Conservation (phyloP, 2,113 vertebrate species). For the Triplophysa tibetana region DNA sequence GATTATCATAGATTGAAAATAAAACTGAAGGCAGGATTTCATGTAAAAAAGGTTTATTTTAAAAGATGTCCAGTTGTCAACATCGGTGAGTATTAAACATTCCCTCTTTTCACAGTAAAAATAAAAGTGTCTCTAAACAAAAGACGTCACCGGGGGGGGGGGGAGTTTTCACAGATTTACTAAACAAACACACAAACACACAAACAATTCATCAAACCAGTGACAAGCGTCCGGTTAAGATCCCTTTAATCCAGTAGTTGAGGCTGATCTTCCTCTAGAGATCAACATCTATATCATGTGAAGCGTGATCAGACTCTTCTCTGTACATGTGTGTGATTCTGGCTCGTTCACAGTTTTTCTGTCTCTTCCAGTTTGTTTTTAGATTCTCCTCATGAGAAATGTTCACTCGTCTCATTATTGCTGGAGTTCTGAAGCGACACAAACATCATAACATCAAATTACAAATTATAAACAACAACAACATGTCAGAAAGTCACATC, state of each 20-base stretch:
- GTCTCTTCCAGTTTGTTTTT: neutral
- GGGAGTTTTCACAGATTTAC: neutral
- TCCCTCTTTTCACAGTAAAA: neutral
- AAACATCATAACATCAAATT: no score
- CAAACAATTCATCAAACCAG: neutral
- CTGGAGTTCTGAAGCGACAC: slow-evolving; percentile 43
- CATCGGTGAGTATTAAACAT: neutral
- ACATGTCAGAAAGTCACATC: no score
- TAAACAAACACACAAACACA: neutral
- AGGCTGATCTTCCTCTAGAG: neutral
- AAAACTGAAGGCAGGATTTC: neutral
- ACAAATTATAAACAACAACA: no score
- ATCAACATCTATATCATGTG: neutral
- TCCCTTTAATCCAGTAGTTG: neutral
- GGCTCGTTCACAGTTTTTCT: no score
- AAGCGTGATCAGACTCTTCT: slow-evolving; percentile 16
- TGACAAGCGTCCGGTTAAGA: neutral
- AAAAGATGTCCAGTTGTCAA: neutral
- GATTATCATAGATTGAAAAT: neutral
- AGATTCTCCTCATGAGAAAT: neutral
- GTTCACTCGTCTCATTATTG: slow-evolving; percentile 24
- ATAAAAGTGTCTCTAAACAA: neutral
- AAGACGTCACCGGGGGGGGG: no score
- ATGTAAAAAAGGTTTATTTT: neutral
- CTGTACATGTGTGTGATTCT: no score